Percentiles rank a stretch among this genome's conserved stretches.
These are phyloP conservation scores for Doryteuthis pealeii DNA, from an alignment of 1,140 invertebrate species.

Conservation along the genomic window DNA sequence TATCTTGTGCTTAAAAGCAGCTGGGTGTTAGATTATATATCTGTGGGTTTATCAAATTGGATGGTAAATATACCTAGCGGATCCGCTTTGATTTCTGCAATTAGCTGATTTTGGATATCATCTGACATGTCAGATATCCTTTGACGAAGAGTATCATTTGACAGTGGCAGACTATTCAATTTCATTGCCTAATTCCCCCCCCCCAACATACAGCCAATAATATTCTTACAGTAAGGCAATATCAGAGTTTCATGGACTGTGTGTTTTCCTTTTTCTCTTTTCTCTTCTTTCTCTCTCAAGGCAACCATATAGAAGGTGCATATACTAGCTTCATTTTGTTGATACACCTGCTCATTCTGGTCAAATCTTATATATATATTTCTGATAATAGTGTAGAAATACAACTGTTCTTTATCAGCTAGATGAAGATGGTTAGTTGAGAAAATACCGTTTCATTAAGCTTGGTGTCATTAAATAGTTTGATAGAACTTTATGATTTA, in stretches of 20 bases:
- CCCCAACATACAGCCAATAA: not conserved
- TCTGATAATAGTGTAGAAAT: not conserved
- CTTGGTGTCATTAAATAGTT: not conserved
- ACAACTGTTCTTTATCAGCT: not conserved
- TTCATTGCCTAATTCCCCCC: not conserved
- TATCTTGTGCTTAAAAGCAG: not conserved
- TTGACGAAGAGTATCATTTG: not conserved
- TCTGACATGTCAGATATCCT: not conserved
- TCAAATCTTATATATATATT: not conserved
- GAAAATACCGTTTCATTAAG: not conserved
- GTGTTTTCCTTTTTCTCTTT: not conserved
- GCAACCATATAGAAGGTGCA: not conserved
- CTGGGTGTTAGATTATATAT: not conserved
- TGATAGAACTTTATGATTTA: not conserved
- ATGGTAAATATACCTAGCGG: not conserved
- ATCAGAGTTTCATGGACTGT: not conserved
- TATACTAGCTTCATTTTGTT: not conserved
- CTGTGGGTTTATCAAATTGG: not conserved
- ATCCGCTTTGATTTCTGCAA: not conserved
- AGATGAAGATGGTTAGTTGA: not conserved
- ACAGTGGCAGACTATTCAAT: not conserved
- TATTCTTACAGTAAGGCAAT: not conserved
- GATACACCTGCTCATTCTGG: not conserved
- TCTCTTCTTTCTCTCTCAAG: not conserved
- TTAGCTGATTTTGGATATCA: not conserved